Evolutionary conservation across 30 jellyfish, hydroid and myxozoan species (phyloP).

Genomic region (Morbakka virulenta): DNA sequence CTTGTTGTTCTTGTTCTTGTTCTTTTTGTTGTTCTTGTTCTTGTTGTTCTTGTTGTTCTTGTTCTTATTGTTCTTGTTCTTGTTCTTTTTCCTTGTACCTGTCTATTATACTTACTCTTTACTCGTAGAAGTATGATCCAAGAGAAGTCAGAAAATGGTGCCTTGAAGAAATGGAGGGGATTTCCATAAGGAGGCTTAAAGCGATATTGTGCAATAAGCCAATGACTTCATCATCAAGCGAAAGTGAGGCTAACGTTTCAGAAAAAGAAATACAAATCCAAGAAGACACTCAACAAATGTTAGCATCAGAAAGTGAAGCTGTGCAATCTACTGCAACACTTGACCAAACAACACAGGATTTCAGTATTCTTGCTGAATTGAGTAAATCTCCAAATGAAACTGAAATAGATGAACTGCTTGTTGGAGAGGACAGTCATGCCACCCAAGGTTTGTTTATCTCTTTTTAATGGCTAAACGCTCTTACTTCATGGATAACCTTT

Average conservation of each 20-base stretch:
- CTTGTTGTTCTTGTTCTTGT: no score
- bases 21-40: no score
- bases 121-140: slow-evolving; percentile 71
- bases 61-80: no score
- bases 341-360: not conserved
- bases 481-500: no score
- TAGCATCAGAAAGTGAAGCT: not conserved
- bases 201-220: slow-evolving; percentile 18
- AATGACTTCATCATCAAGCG: slow-evolving; percentile 59
- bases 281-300: not conserved
- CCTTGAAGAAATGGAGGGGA: slow-evolving; percentile 57
- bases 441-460: no score
- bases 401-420: slow-evolving; percentile 59
- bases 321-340: not conserved
- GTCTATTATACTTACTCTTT: no score
- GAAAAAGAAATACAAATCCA: not conserved
- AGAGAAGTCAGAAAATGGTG: slow-evolving; percentile 89
- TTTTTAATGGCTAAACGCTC: no score
- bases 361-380: slow-evolving; percentile 4
- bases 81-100: no score
- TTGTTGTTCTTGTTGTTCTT: no score
- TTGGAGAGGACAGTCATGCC: slow-evolving; percentile 32
- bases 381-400: slow-evolving; percentile 48
- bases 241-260: slow-evolving; percentile 34
- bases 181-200: slow-evolving; percentile 49